Conservation (phyloP, 2,113 vertebrate species). For the Murina feae region DNA sequence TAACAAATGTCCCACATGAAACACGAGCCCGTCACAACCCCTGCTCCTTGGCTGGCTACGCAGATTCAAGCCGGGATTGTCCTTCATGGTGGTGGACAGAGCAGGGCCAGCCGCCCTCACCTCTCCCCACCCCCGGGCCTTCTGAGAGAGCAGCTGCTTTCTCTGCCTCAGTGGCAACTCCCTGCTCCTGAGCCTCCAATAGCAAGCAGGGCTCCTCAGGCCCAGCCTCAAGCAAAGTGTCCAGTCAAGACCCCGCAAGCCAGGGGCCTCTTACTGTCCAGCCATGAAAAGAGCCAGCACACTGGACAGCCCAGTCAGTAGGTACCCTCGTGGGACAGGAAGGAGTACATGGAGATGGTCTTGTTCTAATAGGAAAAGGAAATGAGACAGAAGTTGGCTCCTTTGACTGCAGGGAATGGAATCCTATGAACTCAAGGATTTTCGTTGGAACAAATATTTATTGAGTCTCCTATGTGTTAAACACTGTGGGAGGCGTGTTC, state of each 20-base stretch:
- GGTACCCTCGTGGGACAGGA: constrained; percentile 33
- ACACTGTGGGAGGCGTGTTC: neutral
- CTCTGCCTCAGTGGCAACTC: neutral
- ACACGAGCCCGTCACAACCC: neutral
- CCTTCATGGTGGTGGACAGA: neutral
- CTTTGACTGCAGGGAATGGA: neutral
- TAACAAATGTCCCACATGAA: neutral
- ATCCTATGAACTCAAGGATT: constrained; percentile 11
- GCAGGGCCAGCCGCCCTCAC: neutral
- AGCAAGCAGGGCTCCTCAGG: neutral
- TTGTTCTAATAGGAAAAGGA: constrained; percentile 50
- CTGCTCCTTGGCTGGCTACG: neutral
- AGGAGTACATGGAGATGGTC: constrained; percentile 22
- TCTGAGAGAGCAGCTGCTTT: neutral
- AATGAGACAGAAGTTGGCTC: constrained; percentile 33
- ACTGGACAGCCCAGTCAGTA: neutral
- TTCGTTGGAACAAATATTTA: constrained; percentile 28
- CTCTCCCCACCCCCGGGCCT: fast-evolving
- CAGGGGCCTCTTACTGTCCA: neutral
- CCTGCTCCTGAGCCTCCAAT: neutral
- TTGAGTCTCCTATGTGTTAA: neutral
- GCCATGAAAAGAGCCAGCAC: neutral
- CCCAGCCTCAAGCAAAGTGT: neutral
- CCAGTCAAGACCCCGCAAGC: neutral
- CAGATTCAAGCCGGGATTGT: neutral